A percentile compares a stretch with the other conserved stretches of the same genome.
Conservation (phyloP, 2,888 invertebrate species). For the Tribolium freemani region DNA sequence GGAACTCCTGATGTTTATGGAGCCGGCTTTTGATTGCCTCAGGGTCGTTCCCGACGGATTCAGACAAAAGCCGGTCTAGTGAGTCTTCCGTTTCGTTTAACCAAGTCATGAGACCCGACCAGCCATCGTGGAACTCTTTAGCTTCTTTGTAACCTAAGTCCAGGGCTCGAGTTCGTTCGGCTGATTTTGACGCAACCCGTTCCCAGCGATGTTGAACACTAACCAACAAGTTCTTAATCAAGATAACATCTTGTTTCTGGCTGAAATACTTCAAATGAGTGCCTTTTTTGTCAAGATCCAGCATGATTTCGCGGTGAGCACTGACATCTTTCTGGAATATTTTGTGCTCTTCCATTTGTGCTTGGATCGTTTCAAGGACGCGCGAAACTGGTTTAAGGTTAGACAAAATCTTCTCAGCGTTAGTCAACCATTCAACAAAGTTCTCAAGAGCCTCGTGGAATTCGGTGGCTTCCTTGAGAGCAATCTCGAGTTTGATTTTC, state of each 20-base stretch:
- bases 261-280: slow-evolving; percentile 98
- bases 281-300: slow-evolving; percentile 96
- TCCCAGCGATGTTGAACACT: slow-evolving; percentile 99
- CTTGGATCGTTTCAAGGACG: slow-evolving; percentile 90
- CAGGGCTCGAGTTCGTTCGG: slow-evolving; percentile 92
- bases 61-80: slow-evolving; percentile 84
- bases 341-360: slow-evolving; percentile 98
- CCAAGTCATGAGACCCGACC: slow-evolving; percentile 93
- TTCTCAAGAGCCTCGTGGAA: slow-evolving; percentile 96
- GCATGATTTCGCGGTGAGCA: slow-evolving; percentile 94
- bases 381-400: slow-evolving; percentile 93
- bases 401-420: slow-evolving; percentile 92
- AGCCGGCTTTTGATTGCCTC: slow-evolving; percentile 90
- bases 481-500: slow-evolving; percentile 97
- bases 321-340: slow-evolving; percentile 94
- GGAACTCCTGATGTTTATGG: slow-evolving; percentile 93
- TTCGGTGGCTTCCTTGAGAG: slow-evolving; percentile 95
- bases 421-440: slow-evolving; percentile 96
- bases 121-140: slow-evolving; percentile 93
- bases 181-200: slow-evolving; percentile 93
- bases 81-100: slow-evolving; percentile 87
- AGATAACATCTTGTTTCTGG: slow-evolving; percentile 98
- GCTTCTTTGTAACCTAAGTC: slow-evolving; percentile 98
- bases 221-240: slow-evolving; percentile 97
- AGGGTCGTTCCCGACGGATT: slow-evolving; percentile 87